Base-by-base conservation (phyloP, 2,113 vertebrate genomes). In the Brachionichthys hirsutus region DNA sequence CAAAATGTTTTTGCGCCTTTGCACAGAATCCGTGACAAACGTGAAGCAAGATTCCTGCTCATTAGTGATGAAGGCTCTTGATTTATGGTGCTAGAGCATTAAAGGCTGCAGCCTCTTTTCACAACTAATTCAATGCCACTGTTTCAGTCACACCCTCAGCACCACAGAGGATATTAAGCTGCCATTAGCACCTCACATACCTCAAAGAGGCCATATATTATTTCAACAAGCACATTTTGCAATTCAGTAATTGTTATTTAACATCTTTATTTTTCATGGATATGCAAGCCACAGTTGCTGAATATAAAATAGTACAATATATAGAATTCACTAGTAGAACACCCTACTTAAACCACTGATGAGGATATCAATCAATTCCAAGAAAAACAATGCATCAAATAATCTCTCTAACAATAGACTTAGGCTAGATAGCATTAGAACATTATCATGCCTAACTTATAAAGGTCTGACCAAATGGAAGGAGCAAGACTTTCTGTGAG, bases 51-150 rank as follows among this genome's bases (percentile, higher is more conserved):
- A 43, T 44, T 44, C 8, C 34, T 49, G 48, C n/a, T 17, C 47
- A 30, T 30, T 30, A 35, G 24, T 54, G 36, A 61, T 54, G 14
- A 49, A 22, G 49, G 34, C 52, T n/a, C 13, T 42, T 42, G 40
- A 30, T 41, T 50, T n/a, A 35, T 22, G 15, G 9, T 45, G 6
- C 24, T 38, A n/a, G 24, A 38, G 18, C 45, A 44, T 43, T 16
- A 34, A 41, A 20, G 30, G 10, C 42, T 54, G 42, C 7, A 18
- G 4, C 4, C 12, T 38, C 9, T 8, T 40, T 40, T 14, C n/a
- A n/a, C n/a, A n/a, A n/a, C 24, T 30, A 30, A 30, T 40, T 19
- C 34, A 55, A 35, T 22, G 42, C 3, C 2, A 48, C 24, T 38
- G 40, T 38, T 13, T 8, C 30, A 67, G 19, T 18, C 30, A 41